A percentile compares a stretch with the other conserved stretches of the same genome.
These are phyloP conservation scores for Harpegnathos saltator DNA, from an alignment of 1,140 invertebrate genomes.

Conservation along the genomic window DNA sequence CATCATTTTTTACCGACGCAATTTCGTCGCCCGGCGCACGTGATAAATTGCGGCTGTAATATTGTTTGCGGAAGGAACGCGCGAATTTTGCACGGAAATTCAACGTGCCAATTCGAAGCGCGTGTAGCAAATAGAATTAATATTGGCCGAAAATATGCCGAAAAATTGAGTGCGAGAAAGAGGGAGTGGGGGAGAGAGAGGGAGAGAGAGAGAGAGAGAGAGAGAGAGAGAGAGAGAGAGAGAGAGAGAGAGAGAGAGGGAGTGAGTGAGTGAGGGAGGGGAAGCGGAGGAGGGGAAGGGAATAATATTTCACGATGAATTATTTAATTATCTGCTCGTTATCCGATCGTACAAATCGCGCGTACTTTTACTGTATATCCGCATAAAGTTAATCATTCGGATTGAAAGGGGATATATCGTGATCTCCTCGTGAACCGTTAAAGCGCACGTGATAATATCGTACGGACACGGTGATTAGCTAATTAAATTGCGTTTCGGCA, in stretches of 20 bases:
- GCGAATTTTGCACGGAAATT: slow-evolving; percentile 37
- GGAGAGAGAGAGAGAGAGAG: too few relatives aligned
- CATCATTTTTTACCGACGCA: slow-evolving; percentile 53
- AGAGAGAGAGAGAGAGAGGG: too few relatives aligned
- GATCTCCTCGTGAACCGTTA: slow-evolving; percentile 6
- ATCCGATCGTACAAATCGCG: background rate
- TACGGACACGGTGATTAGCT: background rate
- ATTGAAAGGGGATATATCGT: background rate
- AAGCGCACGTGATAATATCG: slow-evolving; percentile 2
- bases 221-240: too few relatives aligned
- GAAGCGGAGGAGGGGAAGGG: too few relatives aligned
- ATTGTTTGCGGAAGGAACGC: slow-evolving; percentile 46
- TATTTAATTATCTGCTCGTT: slow-evolving; percentile 35
- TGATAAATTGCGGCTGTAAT: slow-evolving; percentile 48
- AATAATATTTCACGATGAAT: slow-evolving; percentile 29
- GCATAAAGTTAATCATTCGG: slow-evolving; percentile 11
- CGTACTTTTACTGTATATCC: background rate
- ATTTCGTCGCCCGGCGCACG: slow-evolving; percentile 22
- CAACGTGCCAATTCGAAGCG: background rate
- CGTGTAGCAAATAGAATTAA: slow-evolving; percentile 21
- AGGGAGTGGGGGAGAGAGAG: too few relatives aligned
- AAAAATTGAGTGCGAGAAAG: background rate
- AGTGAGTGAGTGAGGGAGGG: too few relatives aligned
- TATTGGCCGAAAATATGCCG: slow-evolving; percentile 4
- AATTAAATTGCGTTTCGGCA: slow-evolving; percentile 3